phyloP scores from a whole-genome alignment of 1,140 invertebrate genomes.

The Drosophila carrolli region DNA sequence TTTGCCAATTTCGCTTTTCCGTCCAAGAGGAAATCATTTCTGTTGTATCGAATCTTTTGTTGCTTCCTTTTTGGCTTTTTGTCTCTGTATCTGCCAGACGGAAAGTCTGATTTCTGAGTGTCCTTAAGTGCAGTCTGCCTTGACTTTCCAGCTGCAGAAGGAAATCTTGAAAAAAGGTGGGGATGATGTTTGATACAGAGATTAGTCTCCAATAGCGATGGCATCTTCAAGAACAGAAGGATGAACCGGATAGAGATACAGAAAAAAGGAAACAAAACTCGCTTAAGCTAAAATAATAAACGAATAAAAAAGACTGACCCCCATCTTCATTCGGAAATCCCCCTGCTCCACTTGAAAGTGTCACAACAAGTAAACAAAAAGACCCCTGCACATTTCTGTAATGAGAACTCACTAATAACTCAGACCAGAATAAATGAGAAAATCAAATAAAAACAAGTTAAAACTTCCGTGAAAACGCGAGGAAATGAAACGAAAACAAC shows the following conservation, averaged over 20 bases:
- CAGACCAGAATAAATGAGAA: conserved; percentile 79
- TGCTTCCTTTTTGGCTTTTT: conserved; percentile 64
- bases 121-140: conserved; percentile 69
- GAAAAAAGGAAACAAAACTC: conserved; percentile 31
- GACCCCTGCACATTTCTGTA: conserved; percentile 16
- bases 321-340: conserved; percentile 2
- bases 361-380: conserved; percentile 67
- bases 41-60: conserved; percentile 82
- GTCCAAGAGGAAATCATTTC: conserved; percentile 79
- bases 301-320: conserved; percentile 27
- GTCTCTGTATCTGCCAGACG: conserved; percentile 51
- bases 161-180: conserved; percentile 2
- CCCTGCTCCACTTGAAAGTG: conserved; percentile 64
- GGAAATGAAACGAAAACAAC: conserved; percentile 60
- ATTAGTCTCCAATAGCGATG: conserved; percentile 66
- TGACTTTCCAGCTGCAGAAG: conserved; percentile 11
- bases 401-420: conserved; percentile 70
- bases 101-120: conserved; percentile 62
- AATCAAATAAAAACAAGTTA: conserved; percentile 82
- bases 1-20: conserved; percentile 74
- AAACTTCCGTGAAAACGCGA: conserved; percentile 60
- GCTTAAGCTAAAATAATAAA: conserved; percentile 51
- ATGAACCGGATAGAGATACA: conserved; percentile 15
- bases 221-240: conserved; percentile 37
- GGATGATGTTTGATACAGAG: conserved; percentile 24